Base-by-base conservation (phyloP, 2,113 vertebrate species). In the Platichthys stellatus region DNA sequence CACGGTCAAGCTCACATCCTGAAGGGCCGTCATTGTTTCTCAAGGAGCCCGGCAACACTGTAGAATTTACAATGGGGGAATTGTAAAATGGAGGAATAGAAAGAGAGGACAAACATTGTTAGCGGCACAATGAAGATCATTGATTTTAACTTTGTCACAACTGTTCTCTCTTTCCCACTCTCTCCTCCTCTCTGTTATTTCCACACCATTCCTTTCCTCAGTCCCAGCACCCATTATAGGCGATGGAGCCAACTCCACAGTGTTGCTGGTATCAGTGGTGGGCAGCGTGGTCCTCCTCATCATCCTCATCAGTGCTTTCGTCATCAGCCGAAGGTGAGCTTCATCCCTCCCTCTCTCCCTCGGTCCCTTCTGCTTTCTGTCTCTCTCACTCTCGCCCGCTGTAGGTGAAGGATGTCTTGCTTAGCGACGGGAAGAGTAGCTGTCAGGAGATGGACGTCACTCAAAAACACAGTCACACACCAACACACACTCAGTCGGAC, bases 311-410 rank as follows among this genome's bases (percentile, higher is more conserved):
- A 96, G 96, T 2, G 96, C 96, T 51, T 98, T 99, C 90, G 95
- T 98, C 93, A 97, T 99, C 95, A 98, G 96, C 88, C 96, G 96
- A 89, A 98, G 97, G 98, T 99, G 94, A 96, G 96, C 63, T 5
- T 43, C 28, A 2, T 63, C 58, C 56, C 43, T 24, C 77, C 4
- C 57, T 24, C 66, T 40, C 11, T 11, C 65, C 23, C 45, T 69
- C 63, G 45, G 20, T 66, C 72, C 51, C 67, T 35, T 83, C 80
- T 82, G 79, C 69, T 82, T 76, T 49, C 69, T 76, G 80, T 88
- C 84, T 74, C 35, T 53, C 49, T 40, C 53, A 61, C 62, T 77
- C 58, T 61, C 68, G 79, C 53, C 18, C 53, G 18, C 21, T 38
- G 56, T 2, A 17, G 72, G 73, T 67, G 78, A 74, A 60, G n/a